Base-by-base conservation (phyloP, 2,113 vertebrate species). In the Eurystomus gularis region DNA sequence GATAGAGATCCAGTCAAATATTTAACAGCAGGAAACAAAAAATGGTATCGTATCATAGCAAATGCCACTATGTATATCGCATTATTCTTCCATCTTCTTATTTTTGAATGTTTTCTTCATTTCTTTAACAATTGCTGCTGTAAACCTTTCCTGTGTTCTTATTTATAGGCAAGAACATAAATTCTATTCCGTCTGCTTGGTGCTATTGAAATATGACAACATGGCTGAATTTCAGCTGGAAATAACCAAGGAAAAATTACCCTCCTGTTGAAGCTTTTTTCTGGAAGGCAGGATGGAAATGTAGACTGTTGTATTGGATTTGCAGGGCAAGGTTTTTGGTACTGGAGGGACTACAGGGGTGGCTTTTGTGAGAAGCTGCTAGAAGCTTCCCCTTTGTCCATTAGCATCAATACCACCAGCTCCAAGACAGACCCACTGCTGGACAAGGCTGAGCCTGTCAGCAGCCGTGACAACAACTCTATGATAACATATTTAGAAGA, bases 381-480 rank as follows among this genome's bases (percentile, higher is more conserved):
- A 11, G 49, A 65, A 75, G 1, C 9, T 81, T 40, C 11, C 9
- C 17, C 58, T 0, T 0, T 44, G 17, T 82, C 13, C 4, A 0
- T 49, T 2, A 37, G 28, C 62, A 6, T 6, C 37, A 64, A 9
- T 1, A 3, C 4, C 26, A 35, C 3, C 0, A 12, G 21, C 42
- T 42, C 42, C 42, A 42, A 42, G 42, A 42, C 42, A 42, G 37
- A 62, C 2, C 13, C 4, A 1, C 9, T 1, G 0, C 17, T 64
- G 65, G 26, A 26, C 39, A 39, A 64, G 2, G 42, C 17, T 6
- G 15, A 82, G 15, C 17, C 33, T n/a, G 14, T 14, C n/a, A 31
- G 18, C 0, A 3, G 19, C 48, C 28, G 7, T 42, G 42, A 15
- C 42, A 42, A 42, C 15, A 31, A 15, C 7, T 40, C 25, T 37